Base-by-base conservation (phyloP, 92 coral and sea anemone genomes). In the Porites cylindrica region DNA sequence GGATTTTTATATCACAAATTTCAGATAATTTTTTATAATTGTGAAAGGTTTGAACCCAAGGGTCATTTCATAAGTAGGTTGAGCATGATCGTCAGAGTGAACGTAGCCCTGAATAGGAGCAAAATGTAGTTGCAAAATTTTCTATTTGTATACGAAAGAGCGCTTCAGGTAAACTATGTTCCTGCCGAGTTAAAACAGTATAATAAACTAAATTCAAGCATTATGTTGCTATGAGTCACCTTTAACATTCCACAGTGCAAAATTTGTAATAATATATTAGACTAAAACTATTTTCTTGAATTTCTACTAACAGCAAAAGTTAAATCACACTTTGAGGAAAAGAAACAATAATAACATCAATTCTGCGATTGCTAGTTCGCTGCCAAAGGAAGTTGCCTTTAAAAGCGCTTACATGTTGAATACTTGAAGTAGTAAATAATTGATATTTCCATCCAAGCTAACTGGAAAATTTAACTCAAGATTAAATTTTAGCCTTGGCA, bases 401-500 rank as follows among this genome's bases (percentile, higher is more conserved):
- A 26, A 10, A 72, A 18, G 23, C 53, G 18, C 1, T 18, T 74
- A 8, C 23, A 18, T 16, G 63, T 19, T 38, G 17, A 59, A 29
- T 26, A 21, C 47, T 38, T 14, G 38, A 18, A 26, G 66, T 47
- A 8, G 23, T 79, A 10, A 20, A 47, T 63, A 51, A 47, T 63
- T 62, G 47, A 62, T 79, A 63, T 64, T 65, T 64, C 60, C 32
- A 62, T 78, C 2, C 51, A 26, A 58, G 32, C 52, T 77, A 16
- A 17, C 16, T 13, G 68, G 16, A 50, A 18, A 32, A 21, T 63
- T 63, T 63, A 43, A 10, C 70, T 47, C 59, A 47, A 78, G 59
- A 78, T 64, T n/a, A 47, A 64, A 79, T 64, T 79, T 79, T 63
- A 69, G 82, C 14, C 58, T 43, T 13, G 19, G 19, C 26, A 10